Base-by-base conservation (phyloP, 1,140 invertebrate genomes). In the Drosophila sproati region DNA sequence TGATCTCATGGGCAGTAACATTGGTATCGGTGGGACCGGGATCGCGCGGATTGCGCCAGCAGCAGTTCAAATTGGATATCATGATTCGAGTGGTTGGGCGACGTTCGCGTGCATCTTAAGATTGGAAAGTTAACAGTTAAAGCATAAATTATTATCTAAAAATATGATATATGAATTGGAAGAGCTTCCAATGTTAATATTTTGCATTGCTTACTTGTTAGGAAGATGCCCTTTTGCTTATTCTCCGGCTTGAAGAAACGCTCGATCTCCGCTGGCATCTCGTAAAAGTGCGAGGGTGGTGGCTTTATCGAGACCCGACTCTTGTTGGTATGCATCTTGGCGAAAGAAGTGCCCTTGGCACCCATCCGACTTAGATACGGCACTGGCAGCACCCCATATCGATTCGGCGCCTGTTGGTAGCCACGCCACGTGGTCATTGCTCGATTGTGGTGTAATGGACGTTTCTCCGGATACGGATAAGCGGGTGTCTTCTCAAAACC, bases 361-460 rank as follows among this genome's bases (percentile, higher is more conserved):
- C 91, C 91, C 56, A 43, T 74, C 0, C 60, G 56, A 0, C 51
- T 63, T 4, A 52, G 57, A 35, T 54, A 92, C 0, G 91, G 90
- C 4, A 54, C 54, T 0, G 68, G 73, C 0, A 71, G 71, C 0
- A 86, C 68, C 0, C 82, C 77, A 20, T 92, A 92, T 2, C 82
- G 77, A 71, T 89, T 92, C 0, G 91, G 91, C 0, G 91, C 67
- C 31, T 89, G 72, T 7, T 88, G 74, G 66, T 85, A 92, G 6
- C 67, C 55, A 4, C 59, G 63, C 52, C 72, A 78, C 0, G 62
- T 73, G 29, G 78, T 88, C 73, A 91, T 59, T 2, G n/a, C 39
- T 0, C 87, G 82, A 31, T 77, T 59, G 2, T 32, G 63, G 5
- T 31, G 12, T 3, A 90, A 35, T 1, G 47, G 43, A 10, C 79